Conservation (phyloP, 2,888 invertebrate species). For the Drosophila fulvimacula region DNA sequence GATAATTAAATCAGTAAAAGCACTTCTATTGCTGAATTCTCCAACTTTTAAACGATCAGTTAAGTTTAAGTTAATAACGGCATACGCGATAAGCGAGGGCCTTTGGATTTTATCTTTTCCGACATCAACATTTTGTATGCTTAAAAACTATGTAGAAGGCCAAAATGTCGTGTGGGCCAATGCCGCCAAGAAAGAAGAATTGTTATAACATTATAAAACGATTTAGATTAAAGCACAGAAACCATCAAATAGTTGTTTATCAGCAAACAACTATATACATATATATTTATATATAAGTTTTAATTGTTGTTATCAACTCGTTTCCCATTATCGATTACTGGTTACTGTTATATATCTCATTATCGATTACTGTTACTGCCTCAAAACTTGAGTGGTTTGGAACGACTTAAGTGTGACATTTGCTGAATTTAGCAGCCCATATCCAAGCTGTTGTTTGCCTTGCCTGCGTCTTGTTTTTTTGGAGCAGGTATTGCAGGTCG, state of each 20-base stretch:
- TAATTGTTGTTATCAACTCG: conserved; percentile 40
- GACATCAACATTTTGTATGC: conserved; percentile 6
- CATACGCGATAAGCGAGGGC: conserved; percentile 10
- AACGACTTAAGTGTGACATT: conserved; percentile 16
- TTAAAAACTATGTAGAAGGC: conserved; percentile 46
- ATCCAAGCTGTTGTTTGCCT: background rate
- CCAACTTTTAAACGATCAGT: conserved; percentile 6
- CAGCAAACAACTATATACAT: conserved; percentile 3
- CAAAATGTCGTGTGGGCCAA: conserved; percentile 20
- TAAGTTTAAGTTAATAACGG: conserved; percentile 10
- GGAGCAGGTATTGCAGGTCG: conserved; percentile 20
- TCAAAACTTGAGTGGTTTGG: conserved; percentile 13
- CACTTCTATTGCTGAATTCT: conserved; percentile 8
- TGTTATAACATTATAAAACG: conserved; percentile 48
- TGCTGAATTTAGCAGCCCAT: conserved; percentile 2
- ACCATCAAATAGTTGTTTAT: conserved; percentile 1
- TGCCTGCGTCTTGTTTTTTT: background rate
- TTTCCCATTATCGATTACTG: conserved; percentile 50
- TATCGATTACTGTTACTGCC: conserved; percentile 51
- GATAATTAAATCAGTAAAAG: conserved; percentile 46
- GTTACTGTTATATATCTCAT: conserved; percentile 27
- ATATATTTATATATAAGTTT: conserved; percentile 2
- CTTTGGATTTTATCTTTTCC: conserved; percentile 27
- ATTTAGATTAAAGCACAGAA: conserved; percentile 50
- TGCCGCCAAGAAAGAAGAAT: conserved; percentile 18